Evolutionary conservation across 2,797 vertebrate species (phyloP), one percentile per base, ranked within the genome.

Genomic region (Chaetophractus vellerosus): DNA sequence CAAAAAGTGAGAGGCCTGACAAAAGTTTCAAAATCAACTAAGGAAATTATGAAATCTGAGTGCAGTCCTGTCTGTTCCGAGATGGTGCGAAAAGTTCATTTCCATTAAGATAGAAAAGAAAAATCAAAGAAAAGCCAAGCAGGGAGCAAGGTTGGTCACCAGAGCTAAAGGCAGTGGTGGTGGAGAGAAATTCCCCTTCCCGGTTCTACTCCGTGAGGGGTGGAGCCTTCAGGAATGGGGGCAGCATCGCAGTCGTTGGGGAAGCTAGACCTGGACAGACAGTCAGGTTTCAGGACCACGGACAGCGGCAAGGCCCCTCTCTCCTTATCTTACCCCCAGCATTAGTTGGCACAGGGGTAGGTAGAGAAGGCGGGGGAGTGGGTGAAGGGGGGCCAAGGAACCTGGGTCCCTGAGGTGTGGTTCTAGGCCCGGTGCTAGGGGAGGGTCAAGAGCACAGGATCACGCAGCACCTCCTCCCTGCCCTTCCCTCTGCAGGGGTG

Each of bases 401-500:
- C 8, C 68, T 21, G 88, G 61, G 5, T 15, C 63, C 18, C 74
- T 52, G 55, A 66, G 71, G 28, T 3, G 8, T 9, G 52, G 33
- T 8, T 69, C n/a, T 3, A 15, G 52, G 18, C 14, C 18, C 38
- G 23, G 55, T 55, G 31, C 33, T 19, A 18, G 57, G 80, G n/a
- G 68, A 36, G 36, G 48, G 10, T 28, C 9, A 0, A n/a, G 83
- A 45, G 45, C 50, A 45, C 38, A 15, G 1, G 1, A 41, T 3
- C 63, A 50, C 0, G 2, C 71, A 41, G 90, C 63, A 23, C 6
- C 81, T 50, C 18, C 9, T 31, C 48, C 66, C 57, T 1, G 0
- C 2, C 38, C 90, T 81, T 95, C 26, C 90, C 57, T 64, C 90
- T 88, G n/a, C 98, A 99, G 99, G 99, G 12, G 98, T 99, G 93